Base-by-base conservation (phyloP, 2,797 vertebrate genomes). In the Passerculus sandwichensis region DNA sequence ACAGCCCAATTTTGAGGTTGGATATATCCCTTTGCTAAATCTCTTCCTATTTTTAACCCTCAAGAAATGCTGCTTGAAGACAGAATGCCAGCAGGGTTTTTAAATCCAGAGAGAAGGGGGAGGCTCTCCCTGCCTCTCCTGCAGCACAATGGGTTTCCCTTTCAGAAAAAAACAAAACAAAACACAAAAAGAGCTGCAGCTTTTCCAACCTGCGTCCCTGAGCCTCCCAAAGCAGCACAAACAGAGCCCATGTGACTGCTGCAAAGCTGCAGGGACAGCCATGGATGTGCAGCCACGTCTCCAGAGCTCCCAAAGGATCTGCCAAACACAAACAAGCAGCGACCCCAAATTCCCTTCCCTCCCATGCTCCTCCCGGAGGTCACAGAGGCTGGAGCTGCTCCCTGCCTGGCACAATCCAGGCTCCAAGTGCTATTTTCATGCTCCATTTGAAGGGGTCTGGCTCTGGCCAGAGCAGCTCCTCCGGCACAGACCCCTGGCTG, bases 131-230 rank as follows among this genome's bases (percentile, higher is more conserved):
- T 27, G 91, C 56, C 62, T 91, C 61, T 67, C 57, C 9, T 4
- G 11, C 21, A 57, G 80, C 90, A 94, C 93, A 96, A 96, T 86
- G 81, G n/a, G 78, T 57, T 93, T 95, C 88, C 88, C 88, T 95
- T 85, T 45, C 25, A 91, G 67, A 8, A 47, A 22, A 50, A 9
- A 48, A 27, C 15, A 15, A 9, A 48, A 27, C 15, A 15, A 48
- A 27, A 9, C n/a, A n/a, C 16, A 54, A 71, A 73, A 75, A 50
- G 44, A 62, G 60, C 53, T 34, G 15, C 34, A 88, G 69, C 90
- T 85, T 83, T 92, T 42, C 71, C 84, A 94, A 79, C 59, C 45
- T 67, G 75, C 32, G 29, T 90, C 85, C 74, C 79, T 78, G 60
- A 94, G 69, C 70, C 60, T 47, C 74, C 38, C 85, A 61, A 51